Conservation (phyloP, 2,113 vertebrate species). For the Mionectes macconnelli region DNA sequence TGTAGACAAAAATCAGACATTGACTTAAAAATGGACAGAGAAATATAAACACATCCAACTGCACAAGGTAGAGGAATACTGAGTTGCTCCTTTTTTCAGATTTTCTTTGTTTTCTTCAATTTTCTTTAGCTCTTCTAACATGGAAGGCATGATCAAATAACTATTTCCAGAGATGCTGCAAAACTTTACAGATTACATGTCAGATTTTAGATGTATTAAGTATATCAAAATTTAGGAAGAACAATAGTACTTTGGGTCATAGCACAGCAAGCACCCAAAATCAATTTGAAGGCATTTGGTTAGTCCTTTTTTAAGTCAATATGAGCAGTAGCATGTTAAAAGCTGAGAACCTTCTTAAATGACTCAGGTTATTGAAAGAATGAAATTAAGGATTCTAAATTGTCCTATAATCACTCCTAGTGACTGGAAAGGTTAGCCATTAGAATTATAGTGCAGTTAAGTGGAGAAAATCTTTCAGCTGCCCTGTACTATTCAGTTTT, state of each 20-base stretch:
- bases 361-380: neutral
- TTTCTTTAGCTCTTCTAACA: neutral
- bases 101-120: neutral
- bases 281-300: neutral
- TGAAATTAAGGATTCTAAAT: neutral
- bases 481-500: neutral
- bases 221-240: neutral
- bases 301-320: neutral
- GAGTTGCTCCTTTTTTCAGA: neutral
- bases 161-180: neutral
- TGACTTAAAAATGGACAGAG: neutral
- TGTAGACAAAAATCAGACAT: neutral
- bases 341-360: neutral
- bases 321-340: neutral
- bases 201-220: neutral
- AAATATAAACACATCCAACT: neutral
- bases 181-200: neutral
- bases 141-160: neutral
- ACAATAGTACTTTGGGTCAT: neutral
- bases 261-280: neutral
- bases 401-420: neutral
- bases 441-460: neutral
- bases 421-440: neutral
- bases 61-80: neutral
- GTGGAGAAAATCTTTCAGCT: neutral